Conservation (phyloP, 2,888 invertebrate genomes). For the Acrocyrtus sp. region DNA sequence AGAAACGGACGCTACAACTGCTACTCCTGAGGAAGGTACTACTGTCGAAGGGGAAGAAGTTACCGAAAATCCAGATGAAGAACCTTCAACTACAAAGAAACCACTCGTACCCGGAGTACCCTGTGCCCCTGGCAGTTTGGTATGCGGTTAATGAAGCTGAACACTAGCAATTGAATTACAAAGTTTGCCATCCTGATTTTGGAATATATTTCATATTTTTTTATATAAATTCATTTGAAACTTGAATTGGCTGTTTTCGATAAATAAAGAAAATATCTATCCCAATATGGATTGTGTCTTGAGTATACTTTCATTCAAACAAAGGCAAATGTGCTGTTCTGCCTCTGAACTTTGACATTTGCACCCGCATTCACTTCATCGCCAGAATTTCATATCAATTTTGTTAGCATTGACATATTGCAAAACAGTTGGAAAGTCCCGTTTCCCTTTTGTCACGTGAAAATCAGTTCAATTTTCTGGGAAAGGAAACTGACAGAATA, state of each 20-base stretch:
- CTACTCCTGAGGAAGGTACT: neutral
- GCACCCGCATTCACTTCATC: too few species aligned
- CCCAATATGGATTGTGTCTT: too few species aligned
- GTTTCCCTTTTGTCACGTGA: too few species aligned
- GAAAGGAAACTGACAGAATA: too few species aligned
- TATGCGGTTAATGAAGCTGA: conserved; percentile 16
- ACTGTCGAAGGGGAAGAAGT: neutral
- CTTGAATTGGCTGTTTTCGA: neutral
- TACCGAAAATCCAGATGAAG: neutral
- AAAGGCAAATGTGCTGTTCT: too few species aligned
- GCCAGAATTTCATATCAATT: too few species aligned
- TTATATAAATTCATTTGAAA: neutral
- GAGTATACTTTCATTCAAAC: too few species aligned
- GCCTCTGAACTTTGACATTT: too few species aligned
- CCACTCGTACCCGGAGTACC: conserved; percentile 17
- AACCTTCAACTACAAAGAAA: conserved; percentile 20
- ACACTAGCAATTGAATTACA: neutral
- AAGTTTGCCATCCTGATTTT: neutral
- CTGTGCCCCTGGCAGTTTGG: conserved; percentile 10
- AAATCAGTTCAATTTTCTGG: too few species aligned
- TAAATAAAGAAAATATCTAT: neutral
- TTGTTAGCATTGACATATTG: too few species aligned
- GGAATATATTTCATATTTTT: neutral
- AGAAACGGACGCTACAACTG: neutral
- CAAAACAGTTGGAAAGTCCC: too few species aligned